A percentile compares a stretch with the other conserved stretches of the same genome.
phyloP scores from a whole-genome alignment of 30 jellyfish, hydroid and myxozoan species.

The Cassiopea xamachana region DNA sequence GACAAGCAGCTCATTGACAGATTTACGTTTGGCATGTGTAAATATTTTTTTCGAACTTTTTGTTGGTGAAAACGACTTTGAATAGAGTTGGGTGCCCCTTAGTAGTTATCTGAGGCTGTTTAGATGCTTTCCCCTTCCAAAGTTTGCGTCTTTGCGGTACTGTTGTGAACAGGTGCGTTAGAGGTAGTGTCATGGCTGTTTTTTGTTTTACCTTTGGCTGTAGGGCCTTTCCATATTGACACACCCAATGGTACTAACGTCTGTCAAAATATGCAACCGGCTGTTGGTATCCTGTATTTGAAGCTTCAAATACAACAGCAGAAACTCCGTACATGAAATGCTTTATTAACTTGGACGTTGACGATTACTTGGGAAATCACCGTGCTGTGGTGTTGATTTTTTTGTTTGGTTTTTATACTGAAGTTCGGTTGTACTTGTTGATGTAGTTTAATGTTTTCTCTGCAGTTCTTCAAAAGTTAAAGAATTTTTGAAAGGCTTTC shows the following conservation, averaged over 20 bases:
- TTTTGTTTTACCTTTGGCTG: not conserved
- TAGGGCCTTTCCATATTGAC: conserved; percentile 4
- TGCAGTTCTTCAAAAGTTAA: too few species aligned
- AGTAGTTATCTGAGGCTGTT: not conserved
- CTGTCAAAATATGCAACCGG: too few species aligned
- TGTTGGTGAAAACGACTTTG: not conserved
- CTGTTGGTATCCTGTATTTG: too few species aligned
- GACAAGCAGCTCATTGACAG: not conserved
- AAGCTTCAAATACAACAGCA: too few species aligned
- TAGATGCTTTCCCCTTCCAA: not conserved
- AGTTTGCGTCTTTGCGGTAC: not conserved
- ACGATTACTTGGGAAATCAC: too few species aligned
- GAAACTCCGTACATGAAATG: too few species aligned
- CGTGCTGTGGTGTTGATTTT: too few species aligned
- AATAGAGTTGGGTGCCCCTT: not conserved
- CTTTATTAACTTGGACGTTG: too few species aligned
- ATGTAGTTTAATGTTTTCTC: too few species aligned
- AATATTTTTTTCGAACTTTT: not conserved
- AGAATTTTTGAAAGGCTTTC: too few species aligned
- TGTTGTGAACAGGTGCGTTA: conserved; percentile 30
- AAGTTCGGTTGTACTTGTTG: too few species aligned
- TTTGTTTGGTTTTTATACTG: too few species aligned
- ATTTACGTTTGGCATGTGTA: not conserved
- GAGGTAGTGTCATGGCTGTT: conserved; percentile 5
- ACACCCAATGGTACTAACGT: not conserved